phyloP scores from a whole-genome alignment of 2,113 vertebrate genomes.

The Boleophthalmus pectinirostris region DNA sequence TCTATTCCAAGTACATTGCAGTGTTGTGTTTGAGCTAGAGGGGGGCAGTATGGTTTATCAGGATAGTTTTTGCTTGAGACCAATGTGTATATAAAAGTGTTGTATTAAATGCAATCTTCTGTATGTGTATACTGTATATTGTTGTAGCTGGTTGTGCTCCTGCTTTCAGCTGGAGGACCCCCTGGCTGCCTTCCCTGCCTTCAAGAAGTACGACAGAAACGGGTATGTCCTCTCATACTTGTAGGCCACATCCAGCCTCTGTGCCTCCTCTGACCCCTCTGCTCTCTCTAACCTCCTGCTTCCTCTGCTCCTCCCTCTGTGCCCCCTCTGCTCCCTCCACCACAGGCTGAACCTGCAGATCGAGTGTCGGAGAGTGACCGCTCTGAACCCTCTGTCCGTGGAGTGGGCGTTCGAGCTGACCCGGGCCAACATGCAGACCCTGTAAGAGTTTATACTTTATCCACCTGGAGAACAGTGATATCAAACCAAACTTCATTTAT shows the following conservation, averaged over 20 bases:
- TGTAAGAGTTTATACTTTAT: slow-evolving; percentile 77
- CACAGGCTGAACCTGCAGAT: slow-evolving; percentile 88
- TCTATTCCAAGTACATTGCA: no score
- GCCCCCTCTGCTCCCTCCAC: slow-evolving; percentile 4
- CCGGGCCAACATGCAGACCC: slow-evolving; percentile 91
- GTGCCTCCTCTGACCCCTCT: slow-evolving; percentile 4
- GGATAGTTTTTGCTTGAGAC: no score
- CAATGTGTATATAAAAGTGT: no score
- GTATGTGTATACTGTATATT: not conserved
- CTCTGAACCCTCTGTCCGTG: slow-evolving; percentile 83
- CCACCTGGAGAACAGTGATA: no score
- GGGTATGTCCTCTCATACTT: slow-evolving; percentile 79
- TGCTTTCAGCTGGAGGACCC: slow-evolving; percentile 86
- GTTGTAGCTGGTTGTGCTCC: slow-evolving; percentile 4
- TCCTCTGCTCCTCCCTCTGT: not conserved
- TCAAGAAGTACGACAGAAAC: slow-evolving; percentile 94
- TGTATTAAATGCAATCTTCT: no score
- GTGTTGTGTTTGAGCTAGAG: no score
- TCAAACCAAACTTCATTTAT: no score
- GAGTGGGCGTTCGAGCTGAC: slow-evolving; percentile 97
- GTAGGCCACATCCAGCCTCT: not conserved
- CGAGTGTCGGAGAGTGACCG: slow-evolving; percentile 84
- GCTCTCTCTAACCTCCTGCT: not conserved
- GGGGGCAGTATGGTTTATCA: no score
- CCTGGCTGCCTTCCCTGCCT: slow-evolving; percentile 88